Evolutionary conservation across 2,888 invertebrate genomes (phyloP).

Genomic region (Drosophila percnosoma): DNA sequence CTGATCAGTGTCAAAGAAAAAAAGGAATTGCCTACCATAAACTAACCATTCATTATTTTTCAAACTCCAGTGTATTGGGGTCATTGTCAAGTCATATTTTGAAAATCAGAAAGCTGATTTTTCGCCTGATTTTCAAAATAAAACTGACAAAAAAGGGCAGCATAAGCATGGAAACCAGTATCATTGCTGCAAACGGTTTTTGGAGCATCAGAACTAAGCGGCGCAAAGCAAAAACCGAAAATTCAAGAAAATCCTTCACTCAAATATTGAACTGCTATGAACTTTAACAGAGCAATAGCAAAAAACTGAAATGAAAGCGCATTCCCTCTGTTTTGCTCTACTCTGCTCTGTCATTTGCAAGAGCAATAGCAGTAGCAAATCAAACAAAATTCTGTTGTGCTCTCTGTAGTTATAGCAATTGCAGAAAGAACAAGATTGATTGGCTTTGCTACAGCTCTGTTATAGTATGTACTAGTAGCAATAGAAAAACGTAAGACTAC

Average conservation of each 20-base stretch:
- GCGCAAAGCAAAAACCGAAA: not conserved
- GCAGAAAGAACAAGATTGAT: not conserved
- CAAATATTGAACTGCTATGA: not conserved
- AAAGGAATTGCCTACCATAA: no score
- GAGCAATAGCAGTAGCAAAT: not conserved
- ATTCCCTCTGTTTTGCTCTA: not conserved
- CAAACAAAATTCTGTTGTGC: not conserved
- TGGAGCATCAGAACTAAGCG: not conserved
- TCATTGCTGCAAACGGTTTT: not conserved
- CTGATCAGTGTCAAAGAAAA: no score
- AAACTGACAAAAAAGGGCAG: not conserved
- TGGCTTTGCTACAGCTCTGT: not conserved
- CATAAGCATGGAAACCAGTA: not conserved
- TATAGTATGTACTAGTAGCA: not conserved
- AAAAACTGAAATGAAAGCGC: not conserved
- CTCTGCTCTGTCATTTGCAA: not conserved
- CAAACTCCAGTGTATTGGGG: no score
- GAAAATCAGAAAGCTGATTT: not conserved
- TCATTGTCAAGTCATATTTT: no score
- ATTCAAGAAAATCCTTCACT: not conserved
- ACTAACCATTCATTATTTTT: no score
- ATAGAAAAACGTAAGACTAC: not conserved
- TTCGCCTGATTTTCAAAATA: not conserved
- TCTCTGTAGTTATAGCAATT: slow-evolving; percentile 2
- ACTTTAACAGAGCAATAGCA: not conserved